These are phyloP conservation scores for Dorcus parallelipipedus DNA, from an alignment of 2,888 invertebrate species.

Conservation along the genomic window DNA sequence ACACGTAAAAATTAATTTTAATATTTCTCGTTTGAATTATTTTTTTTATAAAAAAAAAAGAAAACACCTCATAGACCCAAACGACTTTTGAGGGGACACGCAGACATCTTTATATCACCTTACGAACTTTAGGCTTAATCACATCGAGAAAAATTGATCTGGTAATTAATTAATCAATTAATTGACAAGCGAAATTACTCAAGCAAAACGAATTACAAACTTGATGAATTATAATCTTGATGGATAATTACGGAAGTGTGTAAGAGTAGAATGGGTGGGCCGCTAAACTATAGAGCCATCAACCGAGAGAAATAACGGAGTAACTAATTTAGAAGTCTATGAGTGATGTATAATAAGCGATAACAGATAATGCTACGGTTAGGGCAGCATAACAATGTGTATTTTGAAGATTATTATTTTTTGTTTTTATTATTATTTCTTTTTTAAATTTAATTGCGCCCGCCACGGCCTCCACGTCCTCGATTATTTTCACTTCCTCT, in stretches of 20 bases:
- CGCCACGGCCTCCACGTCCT: conserved; percentile 26
- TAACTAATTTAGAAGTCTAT: conserved; percentile 32
- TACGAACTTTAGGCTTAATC: conserved; percentile 26
- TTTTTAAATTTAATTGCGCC: conserved; percentile 23
- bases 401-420: conserved; percentile 24
- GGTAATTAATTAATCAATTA: conserved; percentile 10
- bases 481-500: conserved; percentile 24
- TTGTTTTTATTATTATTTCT: conserved; percentile 7
- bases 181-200: conserved; percentile 11
- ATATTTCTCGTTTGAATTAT: conserved; percentile 17
- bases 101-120: conserved; percentile 5
- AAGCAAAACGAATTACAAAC: conserved; percentile 7
- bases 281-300: conserved; percentile 32
- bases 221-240: conserved; percentile 6
- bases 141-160: conserved; percentile 24
- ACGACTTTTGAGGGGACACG: conserved; percentile 13
- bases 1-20: conserved; percentile 41
- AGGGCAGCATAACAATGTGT: conserved; percentile 42
- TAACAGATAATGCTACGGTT: conserved; percentile 41
- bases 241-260: background rate
- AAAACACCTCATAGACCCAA: conserved; percentile 31
- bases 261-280: conserved; percentile 11
- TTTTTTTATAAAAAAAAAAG: conserved; percentile 14
- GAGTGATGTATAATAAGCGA: conserved; percentile 39
- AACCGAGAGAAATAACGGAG: conserved; percentile 29